Evolutionary conservation across 2,113 vertebrate genomes (phyloP).

Genomic region (Cyprichromis sp.): DNA sequence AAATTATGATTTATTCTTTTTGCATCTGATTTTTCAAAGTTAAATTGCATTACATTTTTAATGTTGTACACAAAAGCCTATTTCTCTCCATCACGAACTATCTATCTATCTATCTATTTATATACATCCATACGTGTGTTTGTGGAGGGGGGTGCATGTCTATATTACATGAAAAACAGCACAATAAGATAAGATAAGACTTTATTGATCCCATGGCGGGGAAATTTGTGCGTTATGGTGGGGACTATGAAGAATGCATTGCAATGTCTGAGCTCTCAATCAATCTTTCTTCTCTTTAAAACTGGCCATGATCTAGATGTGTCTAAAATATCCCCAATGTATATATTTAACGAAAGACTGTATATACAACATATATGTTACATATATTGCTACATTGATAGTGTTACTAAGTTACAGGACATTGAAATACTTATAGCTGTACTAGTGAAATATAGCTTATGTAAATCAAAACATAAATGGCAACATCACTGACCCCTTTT

Average conservation of each 20-base stretch:
- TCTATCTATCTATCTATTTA: not conserved
- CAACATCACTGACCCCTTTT: not conserved
- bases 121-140: not conserved
- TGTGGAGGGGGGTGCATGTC: not conserved
- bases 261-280: not conserved
- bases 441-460: not conserved
- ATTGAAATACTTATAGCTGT: not conserved
- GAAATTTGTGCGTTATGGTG: not conserved
- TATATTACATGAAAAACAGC: not conserved
- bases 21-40: not conserved
- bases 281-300: not conserved
- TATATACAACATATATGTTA: not conserved
- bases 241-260: not conserved
- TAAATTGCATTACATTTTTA: not conserved
- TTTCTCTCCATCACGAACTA: not conserved
- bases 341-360: not conserved
- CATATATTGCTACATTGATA: not conserved
- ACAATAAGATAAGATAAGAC: not conserved
- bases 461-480: not conserved
- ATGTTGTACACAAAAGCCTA: not conserved
- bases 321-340: not conserved
- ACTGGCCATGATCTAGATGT: not conserved
- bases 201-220: not conserved
- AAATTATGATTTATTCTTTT: not conserved
- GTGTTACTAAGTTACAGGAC: not conserved